phyloP scores from a whole-genome alignment of 2,113 vertebrate species.

The Anguilla japonica region DNA sequence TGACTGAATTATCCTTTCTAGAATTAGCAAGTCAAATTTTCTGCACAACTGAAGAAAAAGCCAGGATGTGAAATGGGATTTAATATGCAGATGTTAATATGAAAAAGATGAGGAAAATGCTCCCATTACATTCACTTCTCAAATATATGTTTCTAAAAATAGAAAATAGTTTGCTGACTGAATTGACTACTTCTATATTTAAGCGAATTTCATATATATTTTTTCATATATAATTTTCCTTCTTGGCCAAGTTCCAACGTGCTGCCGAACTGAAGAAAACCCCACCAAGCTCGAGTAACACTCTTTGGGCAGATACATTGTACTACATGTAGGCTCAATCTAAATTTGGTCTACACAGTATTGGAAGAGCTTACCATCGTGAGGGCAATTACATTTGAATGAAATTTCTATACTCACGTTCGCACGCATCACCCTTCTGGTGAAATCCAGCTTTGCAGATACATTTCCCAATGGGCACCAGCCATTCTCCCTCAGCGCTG shows the following conservation, averaged over 20 bases:
- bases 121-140: background rate
- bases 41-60: background rate
- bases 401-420: conserved; percentile 83
- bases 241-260: background rate
- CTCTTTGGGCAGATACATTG: background rate
- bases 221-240: too few species aligned
- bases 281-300: background rate
- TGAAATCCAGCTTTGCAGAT: conserved; percentile 98
- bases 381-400: background rate
- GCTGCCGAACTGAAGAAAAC: background rate
- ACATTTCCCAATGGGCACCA: conserved; percentile 99
- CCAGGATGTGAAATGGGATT: background rate
- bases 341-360: background rate
- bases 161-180: background rate
- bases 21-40: conserved; percentile 31
- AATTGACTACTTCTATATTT: background rate
- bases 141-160: background rate
- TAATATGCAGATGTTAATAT: conserved; percentile 14
- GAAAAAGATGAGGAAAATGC: background rate
- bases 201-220: background rate
- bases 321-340: background rate
- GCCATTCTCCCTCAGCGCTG: conserved; percentile 97
- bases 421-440: conserved; percentile 94
- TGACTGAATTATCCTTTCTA: conserved; percentile 20
- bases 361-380: background rate